Evolutionary conservation across 2,797 vertebrate genomes (phyloP).

Genomic region (Limnodromus scolopaceus): DNA sequence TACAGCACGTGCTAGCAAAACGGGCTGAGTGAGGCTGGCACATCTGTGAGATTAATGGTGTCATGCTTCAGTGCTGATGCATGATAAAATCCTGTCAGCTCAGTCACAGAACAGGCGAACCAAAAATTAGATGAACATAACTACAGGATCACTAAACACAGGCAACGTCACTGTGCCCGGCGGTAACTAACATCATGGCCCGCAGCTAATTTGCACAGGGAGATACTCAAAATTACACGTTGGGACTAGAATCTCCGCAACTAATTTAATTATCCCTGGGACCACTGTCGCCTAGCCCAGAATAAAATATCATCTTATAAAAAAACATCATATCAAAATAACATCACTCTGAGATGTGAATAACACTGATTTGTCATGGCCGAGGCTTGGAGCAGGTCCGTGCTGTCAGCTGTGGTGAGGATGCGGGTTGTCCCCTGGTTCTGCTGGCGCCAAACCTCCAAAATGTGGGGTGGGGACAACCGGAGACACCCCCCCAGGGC

Average conservation of each 20-base stretch:
- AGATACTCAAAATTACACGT: neutral
- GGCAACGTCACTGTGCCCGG: neutral
- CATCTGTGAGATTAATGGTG: constrained; percentile 2
- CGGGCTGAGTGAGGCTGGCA: neutral
- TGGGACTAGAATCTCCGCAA: neutral
- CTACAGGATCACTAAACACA: neutral
- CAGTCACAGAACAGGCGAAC: neutral
- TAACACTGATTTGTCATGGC: constrained; percentile 21
- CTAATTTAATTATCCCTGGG: constrained; percentile 31
- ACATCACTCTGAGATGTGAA: constrained; percentile 15
- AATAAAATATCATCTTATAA: constrained; percentile 8
- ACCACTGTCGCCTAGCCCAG: neutral
- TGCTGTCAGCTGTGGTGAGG: neutral
- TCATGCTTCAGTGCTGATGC: neutral
- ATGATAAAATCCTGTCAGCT: constrained; percentile 31
- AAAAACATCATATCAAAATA: too few relatives aligned
- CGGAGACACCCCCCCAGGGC: fast-evolving
- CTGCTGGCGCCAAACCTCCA: neutral
- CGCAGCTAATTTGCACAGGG: neutral
- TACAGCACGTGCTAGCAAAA: neutral
- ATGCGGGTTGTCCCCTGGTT: neutral
- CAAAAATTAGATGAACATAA: constrained; percentile 26
- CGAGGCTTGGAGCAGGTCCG: neutral
- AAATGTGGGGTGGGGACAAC: fast-evolving
- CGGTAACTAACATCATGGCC: neutral